phyloP scores from a whole-genome alignment of 2,113 vertebrate genomes.

The Danionella cerebrum region DNA sequence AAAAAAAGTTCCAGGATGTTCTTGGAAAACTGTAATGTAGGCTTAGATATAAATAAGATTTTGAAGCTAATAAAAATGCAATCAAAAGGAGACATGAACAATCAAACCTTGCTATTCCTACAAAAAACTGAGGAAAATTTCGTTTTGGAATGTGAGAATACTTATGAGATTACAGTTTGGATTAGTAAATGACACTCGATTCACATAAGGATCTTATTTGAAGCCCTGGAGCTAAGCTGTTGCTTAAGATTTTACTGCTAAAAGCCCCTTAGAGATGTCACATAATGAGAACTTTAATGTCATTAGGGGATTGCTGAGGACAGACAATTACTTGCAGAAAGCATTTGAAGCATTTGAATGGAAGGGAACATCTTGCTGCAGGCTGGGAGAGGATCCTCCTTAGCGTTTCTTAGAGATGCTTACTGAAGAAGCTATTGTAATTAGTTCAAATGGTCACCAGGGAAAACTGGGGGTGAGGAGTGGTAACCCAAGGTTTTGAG shows the following conservation, averaged over 20 bases:
- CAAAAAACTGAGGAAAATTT: slow-evolving; percentile 14
- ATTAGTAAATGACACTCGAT: slow-evolving; percentile 43
- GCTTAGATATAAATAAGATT: background rate
- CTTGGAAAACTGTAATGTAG: no score
- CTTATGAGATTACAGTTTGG: slow-evolving; percentile 36
- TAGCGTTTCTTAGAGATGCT: slow-evolving; percentile 38
- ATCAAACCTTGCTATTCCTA: slow-evolving; percentile 30
- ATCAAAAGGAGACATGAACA: slow-evolving; percentile 23
- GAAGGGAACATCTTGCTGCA: slow-evolving; percentile 29
- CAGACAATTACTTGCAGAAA: slow-evolving; percentile 40
- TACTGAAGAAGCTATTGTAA: slow-evolving; percentile 38
- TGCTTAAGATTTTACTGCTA: slow-evolving; percentile 31
- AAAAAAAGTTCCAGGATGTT: no score
- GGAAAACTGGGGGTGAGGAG: slow-evolving; percentile 26
- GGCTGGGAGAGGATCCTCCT: slow-evolving; percentile 25
- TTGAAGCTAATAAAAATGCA: background rate
- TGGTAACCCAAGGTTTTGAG: slow-evolving; percentile 6
- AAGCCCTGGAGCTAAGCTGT: slow-evolving; percentile 26
- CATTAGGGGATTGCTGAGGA: slow-evolving; percentile 37
- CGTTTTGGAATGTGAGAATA: slow-evolving; percentile 23
- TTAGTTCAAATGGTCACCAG: slow-evolving; percentile 39
- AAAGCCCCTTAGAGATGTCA: slow-evolving; percentile 36
- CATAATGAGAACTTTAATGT: slow-evolving; percentile 40
- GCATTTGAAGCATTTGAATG: slow-evolving; percentile 36
- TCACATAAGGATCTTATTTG: slow-evolving; percentile 39